Evolutionary conservation across 92 coral and sea anemone species (phyloP), one percentile per base, ranked within the genome.

Genomic region (Porites rus): DNA sequence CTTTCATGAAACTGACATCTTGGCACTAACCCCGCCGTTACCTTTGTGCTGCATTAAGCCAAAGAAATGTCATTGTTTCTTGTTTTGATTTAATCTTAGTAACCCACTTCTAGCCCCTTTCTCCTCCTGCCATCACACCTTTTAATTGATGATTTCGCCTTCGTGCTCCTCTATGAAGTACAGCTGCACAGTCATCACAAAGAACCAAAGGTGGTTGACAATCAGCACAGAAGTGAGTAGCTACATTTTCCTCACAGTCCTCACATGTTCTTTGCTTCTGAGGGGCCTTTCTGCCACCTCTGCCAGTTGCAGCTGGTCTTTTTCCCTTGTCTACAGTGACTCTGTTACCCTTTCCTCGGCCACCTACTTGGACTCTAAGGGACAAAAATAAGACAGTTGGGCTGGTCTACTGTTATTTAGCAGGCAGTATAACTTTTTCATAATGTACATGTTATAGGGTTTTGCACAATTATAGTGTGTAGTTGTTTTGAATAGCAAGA

Each of bases 161-260:
- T 69, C 88, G 88, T 6, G 68, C 94, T 5, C 94, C 92, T 63
- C 92, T 88, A 65, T 92, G 94, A 4, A 92, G 83, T 10, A 87
- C 65, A 75, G 75, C 84, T 76, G 90, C 87, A 82, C 94, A 92
- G 65, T 67, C 71, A 56, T 92, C 90, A 72, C 94, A 92, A 63
- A 92, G 88, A 53, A 90, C 80, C 65, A 92, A 20, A 8, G 94
- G 90, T 56, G 94, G 94, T 53, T 75, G 90, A 75, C 94, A 92
- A 19, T 92, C 94, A 11, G 85, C 76, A 76, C 94, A 92, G 84
- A 84, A 92, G 51, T 59, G 78, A 54, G 77, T 71, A 54, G 92
- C 94, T 63, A 61, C 70, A 63, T 87, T 88, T 68, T 67, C 92
- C 51, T 92, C 94, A 75, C 94, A 92, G 78, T 92, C 92, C 25